A percentile compares a stretch with the other conserved stretches of the same genome.
These are phyloP conservation scores for Centropristis striata DNA, from an alignment of 2,113 vertebrate species.

Conservation along the genomic window DNA sequence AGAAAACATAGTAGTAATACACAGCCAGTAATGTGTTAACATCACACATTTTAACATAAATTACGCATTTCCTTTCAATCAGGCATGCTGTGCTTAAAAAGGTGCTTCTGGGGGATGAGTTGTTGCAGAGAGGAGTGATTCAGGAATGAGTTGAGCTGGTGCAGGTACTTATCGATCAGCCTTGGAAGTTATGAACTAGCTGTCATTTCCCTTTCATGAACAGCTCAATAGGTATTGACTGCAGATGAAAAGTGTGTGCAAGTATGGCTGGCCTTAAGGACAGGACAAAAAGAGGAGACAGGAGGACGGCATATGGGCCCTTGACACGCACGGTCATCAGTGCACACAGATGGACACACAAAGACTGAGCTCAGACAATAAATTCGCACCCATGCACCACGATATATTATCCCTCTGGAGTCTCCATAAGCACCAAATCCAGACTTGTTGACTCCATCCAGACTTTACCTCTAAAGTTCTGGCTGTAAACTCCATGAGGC, in stretches of 20 bases:
- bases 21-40: background rate
- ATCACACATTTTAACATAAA: constrained; percentile 6
- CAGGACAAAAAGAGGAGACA: constrained; percentile 53
- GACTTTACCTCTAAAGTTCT: no score
- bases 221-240: constrained; percentile 86
- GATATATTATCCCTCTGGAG: constrained; percentile 32
- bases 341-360: constrained; percentile 59
- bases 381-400: constrained; percentile 65
- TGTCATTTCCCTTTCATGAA: constrained; percentile 86
- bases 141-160: constrained; percentile 63
- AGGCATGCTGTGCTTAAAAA: constrained; percentile 15
- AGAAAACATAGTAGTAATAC: constrained; percentile 18
- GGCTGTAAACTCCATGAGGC: no score
- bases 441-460: no score
- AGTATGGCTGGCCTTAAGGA: constrained; percentile 77
- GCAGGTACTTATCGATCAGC: constrained; percentile 84
- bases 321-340: constrained; percentile 59
- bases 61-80: constrained; percentile 27
- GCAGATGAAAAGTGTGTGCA: constrained; percentile 80
- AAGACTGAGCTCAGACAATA: constrained; percentile 61
- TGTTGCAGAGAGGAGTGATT: constrained; percentile 56
- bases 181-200: constrained; percentile 85
- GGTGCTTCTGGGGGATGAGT: constrained; percentile 31
- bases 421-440: no score
- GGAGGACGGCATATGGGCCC: constrained; percentile 58